Evolutionary conservation across 2,113 vertebrate genomes (phyloP).

Genomic region (Meleagris gallopavo): DNA sequence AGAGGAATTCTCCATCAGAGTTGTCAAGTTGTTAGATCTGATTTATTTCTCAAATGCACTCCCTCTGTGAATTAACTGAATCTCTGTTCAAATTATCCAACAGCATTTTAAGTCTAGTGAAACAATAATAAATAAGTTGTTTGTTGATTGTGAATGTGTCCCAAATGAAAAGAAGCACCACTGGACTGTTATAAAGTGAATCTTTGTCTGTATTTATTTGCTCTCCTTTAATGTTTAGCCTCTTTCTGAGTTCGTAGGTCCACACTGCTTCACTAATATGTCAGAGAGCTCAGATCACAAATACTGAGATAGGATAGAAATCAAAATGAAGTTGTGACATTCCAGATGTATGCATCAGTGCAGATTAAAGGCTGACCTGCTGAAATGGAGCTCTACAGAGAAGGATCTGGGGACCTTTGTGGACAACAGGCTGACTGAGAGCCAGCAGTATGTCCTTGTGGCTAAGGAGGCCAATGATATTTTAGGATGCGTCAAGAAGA

Average conservation of each 20-base stretch:
- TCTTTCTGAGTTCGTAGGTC: neutral
- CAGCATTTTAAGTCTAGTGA: slow-evolving; percentile 32
- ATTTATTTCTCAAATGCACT: neutral
- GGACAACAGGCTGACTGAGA: no score
- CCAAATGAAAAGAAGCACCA: slow-evolving; percentile 46
- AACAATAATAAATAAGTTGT: slow-evolving; percentile 27
- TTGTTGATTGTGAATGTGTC: slow-evolving; percentile 48
- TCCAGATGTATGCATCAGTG: neutral
- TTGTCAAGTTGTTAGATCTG: neutral
- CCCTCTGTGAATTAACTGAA: slow-evolving; percentile 6
- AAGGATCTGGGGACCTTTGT: no score
- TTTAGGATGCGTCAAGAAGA: no score
- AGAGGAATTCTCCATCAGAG: slow-evolving; percentile 12
- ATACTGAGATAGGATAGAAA: neutral
- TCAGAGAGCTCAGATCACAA: neutral
- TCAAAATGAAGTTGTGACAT: neutral
- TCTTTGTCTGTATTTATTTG: slow-evolving; percentile 28
- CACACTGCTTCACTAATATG: neutral
- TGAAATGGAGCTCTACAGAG: no score
- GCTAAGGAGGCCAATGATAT: no score
- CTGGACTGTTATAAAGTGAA: slow-evolving; percentile 16
- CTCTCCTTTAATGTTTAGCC: slow-evolving; percentile 22
- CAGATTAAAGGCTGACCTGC: no score
- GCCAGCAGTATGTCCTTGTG: no score
- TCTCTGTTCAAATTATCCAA: slow-evolving; percentile 49